These are phyloP conservation scores for Indri indri DNA, from an alignment of 2,113 vertebrate species.

Conservation along the genomic window DNA sequence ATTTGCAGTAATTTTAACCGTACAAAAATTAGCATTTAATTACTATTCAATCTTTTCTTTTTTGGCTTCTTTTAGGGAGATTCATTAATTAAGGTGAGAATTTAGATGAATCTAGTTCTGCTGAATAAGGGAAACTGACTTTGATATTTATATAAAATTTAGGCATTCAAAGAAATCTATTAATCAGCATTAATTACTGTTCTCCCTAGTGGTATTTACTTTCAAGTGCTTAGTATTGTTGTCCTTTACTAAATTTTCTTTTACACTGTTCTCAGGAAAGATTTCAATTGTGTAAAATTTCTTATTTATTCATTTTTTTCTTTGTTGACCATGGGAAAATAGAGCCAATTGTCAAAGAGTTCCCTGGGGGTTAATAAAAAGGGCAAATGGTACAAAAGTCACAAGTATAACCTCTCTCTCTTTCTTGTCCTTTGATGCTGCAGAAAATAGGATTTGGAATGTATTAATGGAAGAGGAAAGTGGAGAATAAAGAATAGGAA, in stretches of 20 bases:
- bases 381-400: not conserved
- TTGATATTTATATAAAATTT: constrained; percentile 52
- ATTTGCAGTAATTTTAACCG: constrained; percentile 51
- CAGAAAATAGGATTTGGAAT: not conserved
- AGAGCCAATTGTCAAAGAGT: not conserved
- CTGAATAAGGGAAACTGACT: constrained; percentile 57
- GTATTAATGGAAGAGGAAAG: not conserved
- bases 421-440: not conserved
- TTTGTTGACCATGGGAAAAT: not conserved
- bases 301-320: not conserved
- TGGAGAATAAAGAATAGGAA: not conserved
- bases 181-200: constrained; percentile 50
- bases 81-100: constrained; percentile 55
- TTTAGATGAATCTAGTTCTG: constrained; percentile 47
- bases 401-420: not conserved
- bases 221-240: not conserved
- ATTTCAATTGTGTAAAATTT: not conserved
- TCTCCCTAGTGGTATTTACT: not conserved
- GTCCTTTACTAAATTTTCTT: not conserved
- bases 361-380: not conserved
- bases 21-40: constrained; percentile 66
- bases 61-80: constrained; percentile 20
- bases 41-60: constrained; percentile 26
- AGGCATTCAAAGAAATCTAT: constrained; percentile 32
- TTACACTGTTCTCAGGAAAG: not conserved